Base-by-base conservation (phyloP, 2,888 invertebrate genomes). In the Elysia crispata region DNA sequence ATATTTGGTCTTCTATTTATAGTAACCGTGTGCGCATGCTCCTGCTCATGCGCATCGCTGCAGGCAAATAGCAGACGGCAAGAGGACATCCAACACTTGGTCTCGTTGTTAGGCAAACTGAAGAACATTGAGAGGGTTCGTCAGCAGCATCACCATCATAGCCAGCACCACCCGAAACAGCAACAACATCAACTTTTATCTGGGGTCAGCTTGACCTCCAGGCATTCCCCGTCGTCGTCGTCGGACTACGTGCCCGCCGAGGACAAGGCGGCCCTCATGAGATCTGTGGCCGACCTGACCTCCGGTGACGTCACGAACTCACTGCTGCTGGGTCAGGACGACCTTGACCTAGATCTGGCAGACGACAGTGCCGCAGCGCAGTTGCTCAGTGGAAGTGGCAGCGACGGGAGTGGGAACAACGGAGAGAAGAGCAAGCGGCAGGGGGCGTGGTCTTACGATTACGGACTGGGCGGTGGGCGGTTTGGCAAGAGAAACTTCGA, bases 381-480 rank as follows among this genome's bases (percentile, higher is more conserved):
- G 1, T 76, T 62, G 6, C 74, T 79, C 5, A 11, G 41, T 6
- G 41, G 41, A 41, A 41, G 41, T 41, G 11, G 11, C 41, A 41
- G 41, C 41, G 41, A 3, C 5, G 72, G 74, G n/a, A 60, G 67
- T 20, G 67, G 67, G n/a, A 60, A 60, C 25, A 77, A 79, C 8
- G 80, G 66, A 18, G 83, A 82, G 49, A 85, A 79, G 0, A 83
- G 80, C 31, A 91, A 90, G 81, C 83, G 90, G 13, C 90, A 90
- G 78, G 89, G 89, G 0, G 85, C 86, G 8, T 90, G 90, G 90
- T 89, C 89, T 78, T 88, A 87, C 83, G 91, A 91, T 82, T 91
- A 91, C 79, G 91, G 91, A 13, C 87, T 90, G 49, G 91, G 91
- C 18, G 91, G 91, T 3, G 91, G 91, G 11, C 81, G 91, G 30